Percentiles rank a stretch among this genome's conserved stretches.
phyloP scores from a whole-genome alignment of 2,113 vertebrate species.

The Chaetops frenatus region DNA sequence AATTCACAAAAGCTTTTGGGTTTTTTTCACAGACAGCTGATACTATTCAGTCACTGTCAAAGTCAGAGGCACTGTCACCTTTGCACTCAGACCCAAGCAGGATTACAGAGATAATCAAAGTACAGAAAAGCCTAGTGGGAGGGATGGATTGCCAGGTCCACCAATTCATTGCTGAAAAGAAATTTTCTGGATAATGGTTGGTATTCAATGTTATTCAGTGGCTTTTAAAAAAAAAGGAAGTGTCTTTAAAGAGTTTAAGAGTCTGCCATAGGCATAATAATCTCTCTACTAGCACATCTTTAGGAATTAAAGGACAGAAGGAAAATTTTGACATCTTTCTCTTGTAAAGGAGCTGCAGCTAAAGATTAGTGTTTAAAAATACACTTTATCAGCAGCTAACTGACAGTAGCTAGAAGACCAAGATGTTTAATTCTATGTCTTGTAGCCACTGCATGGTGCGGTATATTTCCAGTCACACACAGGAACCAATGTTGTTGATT shows the following conservation, averaged over 20 bases:
- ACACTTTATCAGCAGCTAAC: not conserved
- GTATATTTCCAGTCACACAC: not conserved
- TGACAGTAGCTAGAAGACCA: not conserved
- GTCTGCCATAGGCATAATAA: not conserved
- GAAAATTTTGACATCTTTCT: not conserved
- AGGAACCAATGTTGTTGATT: not conserved
- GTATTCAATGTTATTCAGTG: not conserved
- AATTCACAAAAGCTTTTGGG: not conserved
- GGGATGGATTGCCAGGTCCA: not conserved
- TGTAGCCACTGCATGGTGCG: not conserved
- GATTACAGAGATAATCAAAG: not conserved
- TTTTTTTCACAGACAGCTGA: not conserved
- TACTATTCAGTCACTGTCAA: not conserved
- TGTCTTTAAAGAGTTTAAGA: not conserved
- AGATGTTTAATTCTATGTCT: not conserved
- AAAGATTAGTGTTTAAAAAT: not conserved
- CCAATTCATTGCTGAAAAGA: not conserved
- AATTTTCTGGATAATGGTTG: not conserved
- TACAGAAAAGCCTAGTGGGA: not conserved
- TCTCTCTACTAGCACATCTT: not conserved
- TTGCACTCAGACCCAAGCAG: not conserved
- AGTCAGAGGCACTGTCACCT: not conserved
- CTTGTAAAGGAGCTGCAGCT: not conserved
- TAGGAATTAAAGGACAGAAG: not conserved
- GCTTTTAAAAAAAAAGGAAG: not conserved